phyloP scores from a whole-genome alignment of 2,113 vertebrate genomes.

The Tychaedon coryphoeus region DNA sequence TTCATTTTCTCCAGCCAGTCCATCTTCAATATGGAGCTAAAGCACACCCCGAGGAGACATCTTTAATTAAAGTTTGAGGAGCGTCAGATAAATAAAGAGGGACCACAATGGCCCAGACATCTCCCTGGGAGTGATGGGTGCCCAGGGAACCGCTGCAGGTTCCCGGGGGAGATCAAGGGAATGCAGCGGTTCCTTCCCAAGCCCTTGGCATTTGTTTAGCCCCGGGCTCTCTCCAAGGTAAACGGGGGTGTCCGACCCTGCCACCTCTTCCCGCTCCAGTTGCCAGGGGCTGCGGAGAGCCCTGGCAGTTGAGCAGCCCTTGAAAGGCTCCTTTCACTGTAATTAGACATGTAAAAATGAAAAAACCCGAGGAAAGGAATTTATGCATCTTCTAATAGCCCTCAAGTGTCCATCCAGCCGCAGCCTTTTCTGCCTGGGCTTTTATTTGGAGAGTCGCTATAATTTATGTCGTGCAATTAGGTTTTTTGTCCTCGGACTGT shows the following conservation, averaged over 20 bases:
- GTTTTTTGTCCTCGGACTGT: slow-evolving; percentile 29
- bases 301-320: slow-evolving; percentile 42
- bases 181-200: slow-evolving; percentile 18
- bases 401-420: slow-evolving; percentile 54
- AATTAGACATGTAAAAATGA: slow-evolving; percentile 64
- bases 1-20: slow-evolving; percentile 4
- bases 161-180: slow-evolving; percentile 44
- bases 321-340: slow-evolving; percentile 55
- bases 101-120: background rate
- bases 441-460: slow-evolving; percentile 52
- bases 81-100: slow-evolving; percentile 17
- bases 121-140: background rate
- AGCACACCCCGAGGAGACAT: background rate
- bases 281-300: slow-evolving; percentile 47
- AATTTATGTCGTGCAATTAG: slow-evolving; percentile 54
- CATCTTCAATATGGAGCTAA: background rate
- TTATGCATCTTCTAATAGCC: slow-evolving; percentile 64
- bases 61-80: slow-evolving; percentile 49
- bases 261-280: slow-evolving; percentile 33
- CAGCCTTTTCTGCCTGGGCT: slow-evolving; percentile 14
- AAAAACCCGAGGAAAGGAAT: slow-evolving; percentile 55
- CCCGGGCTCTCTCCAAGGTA: slow-evolving; percentile 41
- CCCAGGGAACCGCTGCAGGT: slow-evolving; percentile 12
- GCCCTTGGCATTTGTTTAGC: slow-evolving; percentile 46
- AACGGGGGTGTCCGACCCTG: background rate